A percentile compares a stretch with the other conserved stretches of the same genome.
phyloP scores from a whole-genome alignment of 2,797 vertebrate species.

The Synanceia verrucosa region DNA sequence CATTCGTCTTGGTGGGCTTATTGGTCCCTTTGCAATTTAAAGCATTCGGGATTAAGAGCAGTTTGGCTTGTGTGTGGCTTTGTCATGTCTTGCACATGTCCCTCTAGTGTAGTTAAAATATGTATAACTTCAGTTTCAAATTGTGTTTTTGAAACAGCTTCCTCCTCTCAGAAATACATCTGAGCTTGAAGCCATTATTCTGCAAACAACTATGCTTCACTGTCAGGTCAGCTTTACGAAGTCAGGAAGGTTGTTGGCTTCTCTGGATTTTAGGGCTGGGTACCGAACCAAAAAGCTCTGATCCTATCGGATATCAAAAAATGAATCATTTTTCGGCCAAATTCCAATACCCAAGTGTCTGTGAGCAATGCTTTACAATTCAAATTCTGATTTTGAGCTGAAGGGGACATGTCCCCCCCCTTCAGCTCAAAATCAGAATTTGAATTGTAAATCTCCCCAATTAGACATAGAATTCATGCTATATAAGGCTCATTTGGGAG shows the following conservation, averaged over 20 bases:
- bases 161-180: background rate
- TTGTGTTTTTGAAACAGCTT: background rate
- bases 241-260: slow-evolving; percentile 20
- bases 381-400: no score
- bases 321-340: no score
- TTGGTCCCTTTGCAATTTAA: slow-evolving; percentile 37
- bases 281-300: no score
- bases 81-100: slow-evolving; percentile 4
- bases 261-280: slow-evolving; percentile 41
- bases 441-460: no score
- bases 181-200: slow-evolving; percentile 36
- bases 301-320: no score
- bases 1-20: slow-evolving; percentile 30
- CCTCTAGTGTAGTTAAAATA: background rate
- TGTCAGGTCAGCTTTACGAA: slow-evolving; percentile 33
- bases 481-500: no score
- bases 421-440: no score
- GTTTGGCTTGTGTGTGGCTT: no score
- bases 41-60: slow-evolving; percentile 32
- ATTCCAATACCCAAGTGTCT: no score
- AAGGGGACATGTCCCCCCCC: no score
- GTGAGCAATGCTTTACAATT: no score
- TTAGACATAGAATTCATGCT: no score
- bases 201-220: slow-evolving; percentile 11
- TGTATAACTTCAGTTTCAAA: background rate